Evolutionary conservation across 2,797 vertebrate genomes (phyloP).

Genomic region (Austrolebias charrua): DNA sequence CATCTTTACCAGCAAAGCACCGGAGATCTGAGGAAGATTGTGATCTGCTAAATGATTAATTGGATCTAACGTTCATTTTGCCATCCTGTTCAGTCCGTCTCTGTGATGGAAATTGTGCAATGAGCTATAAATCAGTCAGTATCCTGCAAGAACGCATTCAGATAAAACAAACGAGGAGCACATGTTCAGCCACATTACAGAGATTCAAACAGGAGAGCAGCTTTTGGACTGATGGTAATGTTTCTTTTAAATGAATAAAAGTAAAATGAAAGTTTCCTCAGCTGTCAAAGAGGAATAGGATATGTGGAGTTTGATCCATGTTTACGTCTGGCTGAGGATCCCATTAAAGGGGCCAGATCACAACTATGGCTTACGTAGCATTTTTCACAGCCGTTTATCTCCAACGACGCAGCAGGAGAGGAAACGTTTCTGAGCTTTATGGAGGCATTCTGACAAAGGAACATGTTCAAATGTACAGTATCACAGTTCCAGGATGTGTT

Average conservation of each 20-base stretch:
- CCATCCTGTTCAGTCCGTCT: constrained; percentile 5
- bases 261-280: constrained; percentile 30
- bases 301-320: constrained; percentile 32
- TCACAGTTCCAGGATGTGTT: constrained; percentile 15
- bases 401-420: not conserved
- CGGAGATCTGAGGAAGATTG: constrained; percentile 5
- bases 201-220: not conserved
- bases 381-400: constrained; percentile 40
- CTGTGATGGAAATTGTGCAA: constrained; percentile 18
- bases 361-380: constrained; percentile 34
- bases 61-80: constrained; percentile 5
- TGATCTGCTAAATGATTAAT: constrained; percentile 22
- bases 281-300: constrained; percentile 23
- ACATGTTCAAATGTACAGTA: constrained; percentile 12
- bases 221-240: not conserved
- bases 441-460: constrained; percentile 2
- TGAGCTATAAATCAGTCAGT: constrained; percentile 15
- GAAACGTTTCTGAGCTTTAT: constrained; percentile 21
- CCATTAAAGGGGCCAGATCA: constrained; percentile 12
- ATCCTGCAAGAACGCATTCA: constrained; percentile 13
- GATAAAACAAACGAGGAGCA: constrained; percentile 20
- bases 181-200: not conserved
- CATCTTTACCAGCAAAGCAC: not conserved
- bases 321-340: constrained; percentile 18
- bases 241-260: constrained; percentile 18